Conservation (phyloP, 2,797 vertebrate genomes). For the Thunnus albacares region DNA sequence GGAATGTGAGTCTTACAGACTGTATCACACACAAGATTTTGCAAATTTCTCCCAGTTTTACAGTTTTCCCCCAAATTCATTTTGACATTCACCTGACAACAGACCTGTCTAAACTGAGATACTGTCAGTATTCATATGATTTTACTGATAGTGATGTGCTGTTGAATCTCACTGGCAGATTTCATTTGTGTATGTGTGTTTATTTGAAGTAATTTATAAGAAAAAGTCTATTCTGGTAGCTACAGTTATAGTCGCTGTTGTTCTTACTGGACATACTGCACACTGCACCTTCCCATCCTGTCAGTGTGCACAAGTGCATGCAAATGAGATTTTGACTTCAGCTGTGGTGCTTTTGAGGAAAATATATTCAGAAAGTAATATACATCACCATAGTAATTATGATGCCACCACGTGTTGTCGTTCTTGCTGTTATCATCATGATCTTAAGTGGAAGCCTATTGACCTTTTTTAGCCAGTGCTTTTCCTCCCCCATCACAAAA, state of each 20-base stretch:
- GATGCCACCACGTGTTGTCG: conserved; percentile 48
- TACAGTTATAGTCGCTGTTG: neutral
- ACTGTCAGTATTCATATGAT: conserved; percentile 4
- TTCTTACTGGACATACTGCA: neutral
- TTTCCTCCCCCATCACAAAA: conserved; percentile 66
- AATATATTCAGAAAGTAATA: conserved; percentile 34
- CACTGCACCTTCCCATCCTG: neutral
- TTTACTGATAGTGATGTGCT: neutral
- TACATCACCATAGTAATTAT: conserved; percentile 59
- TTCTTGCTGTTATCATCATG: conserved; percentile 53
- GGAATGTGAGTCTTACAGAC: neutral
- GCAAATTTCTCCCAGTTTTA: conserved; percentile 25
- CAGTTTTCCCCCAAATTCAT: conserved; percentile 17
- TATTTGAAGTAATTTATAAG: neutral
- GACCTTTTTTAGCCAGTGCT: conserved; percentile 71
- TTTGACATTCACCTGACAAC: conserved; percentile 27
- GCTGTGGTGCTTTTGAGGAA: conserved; percentile 46
- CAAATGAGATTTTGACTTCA: conserved; percentile 21
- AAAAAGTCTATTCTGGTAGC: neutral
- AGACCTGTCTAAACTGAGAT: conserved; percentile 17
- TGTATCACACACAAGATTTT: conserved; percentile 13
- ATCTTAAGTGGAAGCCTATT: conserved; percentile 72
- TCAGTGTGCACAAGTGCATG: neutral
- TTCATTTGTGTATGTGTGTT: neutral
- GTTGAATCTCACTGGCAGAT: conserved; percentile 6